Evolutionary conservation across 2,888 invertebrate species (phyloP).

Genomic region (Cybosia mesomella): DNA sequence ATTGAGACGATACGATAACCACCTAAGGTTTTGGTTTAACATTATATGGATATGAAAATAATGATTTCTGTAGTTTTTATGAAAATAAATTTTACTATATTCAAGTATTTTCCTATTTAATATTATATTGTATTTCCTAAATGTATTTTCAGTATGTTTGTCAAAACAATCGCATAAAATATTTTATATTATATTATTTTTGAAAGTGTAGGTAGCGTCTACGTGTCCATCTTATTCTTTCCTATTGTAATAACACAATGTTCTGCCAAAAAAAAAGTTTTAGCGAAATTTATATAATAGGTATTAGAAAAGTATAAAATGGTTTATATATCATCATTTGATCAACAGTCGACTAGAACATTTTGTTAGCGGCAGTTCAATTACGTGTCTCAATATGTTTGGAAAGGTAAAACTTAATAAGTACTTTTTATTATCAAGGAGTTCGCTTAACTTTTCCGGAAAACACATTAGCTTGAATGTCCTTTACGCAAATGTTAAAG

Average conservation of each 20-base stretch:
- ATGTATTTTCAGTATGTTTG: neutral
- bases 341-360: slow-evolving; percentile 79
- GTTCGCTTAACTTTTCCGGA: neutral
- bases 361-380: slow-evolving; percentile 75
- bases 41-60: slow-evolving; percentile 54
- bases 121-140: neutral
- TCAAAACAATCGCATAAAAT: neutral
- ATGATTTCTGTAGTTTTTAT: neutral
- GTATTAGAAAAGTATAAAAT: slow-evolving; percentile 82
- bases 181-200: neutral
- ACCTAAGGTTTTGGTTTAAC: slow-evolving; percentile 45
- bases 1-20: slow-evolving; percentile 71
- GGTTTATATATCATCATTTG: slow-evolving; percentile 66
- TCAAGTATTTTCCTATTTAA: neutral
- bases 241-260: slow-evolving; percentile 54
- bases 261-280: slow-evolving; percentile 66
- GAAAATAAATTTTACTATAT: neutral
- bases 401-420: slow-evolving; percentile 61
- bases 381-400: slow-evolving; percentile 68
- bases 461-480: neutral
- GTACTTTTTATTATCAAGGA: neutral
- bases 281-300: slow-evolving; percentile 79
- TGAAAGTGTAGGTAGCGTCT: neutral
- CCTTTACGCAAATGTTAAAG: neutral
- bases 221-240: slow-evolving; percentile 63